These are phyloP conservation scores for Tragelaphus eurycerus DNA, from an alignment of 2,797 vertebrate genomes.

Conservation along the genomic window DNA sequence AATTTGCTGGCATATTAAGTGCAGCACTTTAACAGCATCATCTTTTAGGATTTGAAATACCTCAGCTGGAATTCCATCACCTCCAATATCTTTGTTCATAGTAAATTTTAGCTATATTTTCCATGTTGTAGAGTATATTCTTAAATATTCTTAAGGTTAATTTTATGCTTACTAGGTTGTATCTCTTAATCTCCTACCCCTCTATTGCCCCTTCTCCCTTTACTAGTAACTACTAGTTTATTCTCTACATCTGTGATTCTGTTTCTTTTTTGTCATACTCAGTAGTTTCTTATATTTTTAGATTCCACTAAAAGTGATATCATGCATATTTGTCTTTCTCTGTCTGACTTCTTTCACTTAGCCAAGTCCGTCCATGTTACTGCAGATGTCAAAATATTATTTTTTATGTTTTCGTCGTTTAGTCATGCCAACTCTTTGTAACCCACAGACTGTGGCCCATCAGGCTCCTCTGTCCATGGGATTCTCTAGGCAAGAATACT, in stretches of 20 bases:
- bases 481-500: neutral
- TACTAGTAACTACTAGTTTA: neutral
- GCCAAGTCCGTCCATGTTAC: neutral
- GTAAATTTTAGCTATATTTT: neutral
- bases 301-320: neutral
- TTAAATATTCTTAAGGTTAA: neutral
- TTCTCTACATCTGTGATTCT: neutral
- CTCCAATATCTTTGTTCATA: neutral
- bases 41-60: neutral
- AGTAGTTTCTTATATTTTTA: neutral
- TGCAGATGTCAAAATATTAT: neutral
- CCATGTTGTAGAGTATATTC: neutral
- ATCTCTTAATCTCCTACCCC: neutral
- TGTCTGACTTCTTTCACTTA: neutral
- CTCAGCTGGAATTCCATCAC: neutral
- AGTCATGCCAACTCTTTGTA: neutral
- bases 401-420: neutral
- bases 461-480: neutral
- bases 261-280: neutral
- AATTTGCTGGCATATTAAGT: neutral
- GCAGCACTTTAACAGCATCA: neutral
- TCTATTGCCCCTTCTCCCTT: neutral
- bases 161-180: neutral
- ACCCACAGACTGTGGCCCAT: neutral
- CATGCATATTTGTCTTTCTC: neutral